Evolutionary conservation across 1,140 invertebrate species (phyloP), one percentile per base, ranked within the genome.

Genomic region (Drosophila albomicans): DNA sequence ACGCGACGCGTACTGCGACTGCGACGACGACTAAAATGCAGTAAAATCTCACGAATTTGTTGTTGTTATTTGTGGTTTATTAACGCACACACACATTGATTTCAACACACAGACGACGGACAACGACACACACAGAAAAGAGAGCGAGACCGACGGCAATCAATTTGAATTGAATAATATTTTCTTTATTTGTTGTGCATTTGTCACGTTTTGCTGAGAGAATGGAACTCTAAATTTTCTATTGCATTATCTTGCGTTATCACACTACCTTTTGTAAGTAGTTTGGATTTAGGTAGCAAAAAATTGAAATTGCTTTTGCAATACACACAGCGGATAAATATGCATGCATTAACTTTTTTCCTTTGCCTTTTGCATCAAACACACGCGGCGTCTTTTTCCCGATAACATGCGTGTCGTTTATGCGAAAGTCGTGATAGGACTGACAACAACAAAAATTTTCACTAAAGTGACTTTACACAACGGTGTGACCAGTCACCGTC

Each of bases 141-240:
- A 57, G 46, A 49, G 61, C 25, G 52, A 64, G 54, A 71, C 65
- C 68, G 73, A 71, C 68, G 52, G 73, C 68, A 64, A 59, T 58
- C 58, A 70, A 75, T 71, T 75, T 52, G 51, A 70, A 75, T 71
- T 75, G 67, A 63, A 63, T 75, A 62, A 48, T 73, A 48, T 58
- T 49, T 70, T 43, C 3, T 70, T 4, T 25, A 51, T 70, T 63
- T 25, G 52, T 65, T 71, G 57, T 71, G 77, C 80, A 75, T 84
- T 86, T 86, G 84, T 88, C 78, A 88, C 82, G 84, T 87, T 87
- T 76, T 74, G 73, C 68, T 74, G 57, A 65, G 8, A 64, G 20
- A 25, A 25, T 25, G 20, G 20, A 25, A 25, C 20, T 25, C 20
- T 25, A 25, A 25, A 25, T 25, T 25, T 64, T 56, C 58, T 77